A percentile compares a stretch with the other conserved stretches of the same genome.
Conservation (phyloP, 1,140 invertebrate genomes). For the Paraescarpia echinospica region DNA sequence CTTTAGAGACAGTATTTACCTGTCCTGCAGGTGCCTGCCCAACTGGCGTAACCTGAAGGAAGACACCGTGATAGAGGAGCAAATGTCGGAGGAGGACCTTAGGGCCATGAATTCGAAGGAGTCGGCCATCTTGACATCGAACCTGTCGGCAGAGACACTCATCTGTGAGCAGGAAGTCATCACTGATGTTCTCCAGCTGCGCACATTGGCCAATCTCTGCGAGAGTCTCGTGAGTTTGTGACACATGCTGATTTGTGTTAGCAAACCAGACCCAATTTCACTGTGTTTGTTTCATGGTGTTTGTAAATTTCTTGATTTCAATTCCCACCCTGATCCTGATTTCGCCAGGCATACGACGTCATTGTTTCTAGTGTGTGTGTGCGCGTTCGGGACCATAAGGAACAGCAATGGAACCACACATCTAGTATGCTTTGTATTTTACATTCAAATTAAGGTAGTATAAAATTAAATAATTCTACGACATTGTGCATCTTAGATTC, state of each 20-base stretch:
- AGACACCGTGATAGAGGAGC: conserved; percentile 39
- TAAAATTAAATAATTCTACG: no score
- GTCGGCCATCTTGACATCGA: conserved; percentile 87
- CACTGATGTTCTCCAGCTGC: conserved; percentile 74
- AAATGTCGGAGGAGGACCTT: conserved; percentile 68
- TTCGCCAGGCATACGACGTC: no score
- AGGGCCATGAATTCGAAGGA: conserved; percentile 81
- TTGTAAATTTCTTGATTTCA: no score
- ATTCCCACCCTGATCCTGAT: no score
- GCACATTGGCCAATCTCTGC: conserved; percentile 82
- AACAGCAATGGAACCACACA: no score
- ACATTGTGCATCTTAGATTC: no score
- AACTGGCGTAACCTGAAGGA: conserved; percentile 79
- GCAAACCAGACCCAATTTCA: neutral
- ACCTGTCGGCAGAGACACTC: conserved; percentile 73
- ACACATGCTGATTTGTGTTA: neutral
- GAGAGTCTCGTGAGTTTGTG: conserved; percentile 78
- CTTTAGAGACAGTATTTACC: neutral
- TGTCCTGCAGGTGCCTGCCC: conserved; percentile 69
- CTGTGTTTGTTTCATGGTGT: no score
- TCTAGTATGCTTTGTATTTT: no score
- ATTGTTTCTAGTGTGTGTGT: no score
- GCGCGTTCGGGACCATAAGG: no score
- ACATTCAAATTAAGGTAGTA: no score
- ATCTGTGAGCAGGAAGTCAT: conserved; percentile 84